Evolutionary conservation across 1,140 invertebrate genomes (phyloP).

Genomic region (Lordiphosa clarofinis): DNA sequence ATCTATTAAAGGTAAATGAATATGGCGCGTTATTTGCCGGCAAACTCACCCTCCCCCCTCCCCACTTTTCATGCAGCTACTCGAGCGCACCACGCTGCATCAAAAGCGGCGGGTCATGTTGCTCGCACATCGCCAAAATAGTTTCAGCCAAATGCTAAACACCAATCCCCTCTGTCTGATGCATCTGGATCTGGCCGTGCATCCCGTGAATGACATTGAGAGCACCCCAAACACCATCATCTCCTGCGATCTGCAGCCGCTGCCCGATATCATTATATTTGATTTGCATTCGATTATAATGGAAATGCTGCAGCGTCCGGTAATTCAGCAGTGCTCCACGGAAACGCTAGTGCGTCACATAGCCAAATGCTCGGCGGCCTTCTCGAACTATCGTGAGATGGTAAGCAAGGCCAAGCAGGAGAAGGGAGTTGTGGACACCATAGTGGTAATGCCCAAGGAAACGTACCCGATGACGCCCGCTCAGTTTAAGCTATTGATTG

Average conservation of each 20-base stretch:
- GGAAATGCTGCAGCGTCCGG: slow-evolving; percentile 39
- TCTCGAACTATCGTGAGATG: slow-evolving; percentile 47
- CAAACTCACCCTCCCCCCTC: not conserved
- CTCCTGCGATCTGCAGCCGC: slow-evolving; percentile 9
- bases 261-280: slow-evolving; percentile 46
- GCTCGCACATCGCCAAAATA: slow-evolving; percentile 28
- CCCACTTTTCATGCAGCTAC: slow-evolving; percentile 21
- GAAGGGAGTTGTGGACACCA: slow-evolving; percentile 29
- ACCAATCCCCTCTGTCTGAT: slow-evolving; percentile 14
- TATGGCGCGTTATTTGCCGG: not conserved
- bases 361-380: slow-evolving; percentile 58
- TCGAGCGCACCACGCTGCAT: slow-evolving; percentile 31
- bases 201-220: slow-evolving; percentile 36
- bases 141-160: not conserved
- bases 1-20: slow-evolving; percentile 33
- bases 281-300: slow-evolving; percentile 42
- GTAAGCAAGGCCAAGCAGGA: slow-evolving; percentile 17
- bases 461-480: slow-evolving; percentile 47
- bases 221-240: slow-evolving; percentile 32
- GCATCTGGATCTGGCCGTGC: slow-evolving; percentile 15
- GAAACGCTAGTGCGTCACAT: slow-evolving; percentile 46
- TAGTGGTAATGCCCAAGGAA: slow-evolving; percentile 52
- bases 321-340: slow-evolving; percentile 43
- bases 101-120: slow-evolving; percentile 43
- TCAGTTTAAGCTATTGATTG: slow-evolving; percentile 56